Percentiles rank a stretch among this genome's conserved stretches.
Evolutionary conservation across 2,797 vertebrate genomes (phyloP).

Genomic region (Microctenopoma lineatum): DNA sequence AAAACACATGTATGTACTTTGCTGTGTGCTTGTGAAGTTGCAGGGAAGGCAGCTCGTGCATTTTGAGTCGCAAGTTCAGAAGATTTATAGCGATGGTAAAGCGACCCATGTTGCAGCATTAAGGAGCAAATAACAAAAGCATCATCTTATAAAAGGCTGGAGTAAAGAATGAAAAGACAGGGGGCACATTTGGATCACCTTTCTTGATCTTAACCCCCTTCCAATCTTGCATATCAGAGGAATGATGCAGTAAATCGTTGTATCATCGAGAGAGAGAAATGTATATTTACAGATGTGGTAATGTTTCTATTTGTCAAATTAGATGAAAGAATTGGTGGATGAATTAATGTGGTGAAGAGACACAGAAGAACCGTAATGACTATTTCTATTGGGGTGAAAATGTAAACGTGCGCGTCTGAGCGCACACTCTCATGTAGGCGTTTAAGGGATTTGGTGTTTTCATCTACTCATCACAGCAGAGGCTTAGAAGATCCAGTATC

Average conservation of each 20-base stretch:
- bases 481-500: neutral
- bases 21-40: slow-evolving; percentile 10
- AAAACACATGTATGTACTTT: neutral
- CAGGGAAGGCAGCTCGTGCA: slow-evolving; percentile 4
- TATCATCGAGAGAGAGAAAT: neutral
- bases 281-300: neutral
- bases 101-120: slow-evolving; percentile 51
- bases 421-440: neutral
- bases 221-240: slow-evolving; percentile 1
- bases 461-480: slow-evolving; percentile 9
- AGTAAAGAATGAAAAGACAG: slow-evolving; percentile 7
- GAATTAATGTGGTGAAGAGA: neutral
- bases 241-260: neutral
- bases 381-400: neutral
- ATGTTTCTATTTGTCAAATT: slow-evolving; percentile 3
- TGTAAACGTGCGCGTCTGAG: neutral
- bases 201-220: neutral
- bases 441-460: slow-evolving; percentile 23
- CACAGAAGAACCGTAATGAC: neutral
- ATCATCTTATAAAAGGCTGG: slow-evolving; percentile 6
- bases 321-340: neutral
- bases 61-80: slow-evolving; percentile 14
- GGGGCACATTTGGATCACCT: neutral
- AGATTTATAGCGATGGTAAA: slow-evolving; percentile 46
- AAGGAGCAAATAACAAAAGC: slow-evolving; percentile 31